Evolutionary conservation across 2,888 invertebrate species (phyloP), one percentile per base, ranked within the genome.

Genomic region (Rhopalosiphum nymphaeae): DNA sequence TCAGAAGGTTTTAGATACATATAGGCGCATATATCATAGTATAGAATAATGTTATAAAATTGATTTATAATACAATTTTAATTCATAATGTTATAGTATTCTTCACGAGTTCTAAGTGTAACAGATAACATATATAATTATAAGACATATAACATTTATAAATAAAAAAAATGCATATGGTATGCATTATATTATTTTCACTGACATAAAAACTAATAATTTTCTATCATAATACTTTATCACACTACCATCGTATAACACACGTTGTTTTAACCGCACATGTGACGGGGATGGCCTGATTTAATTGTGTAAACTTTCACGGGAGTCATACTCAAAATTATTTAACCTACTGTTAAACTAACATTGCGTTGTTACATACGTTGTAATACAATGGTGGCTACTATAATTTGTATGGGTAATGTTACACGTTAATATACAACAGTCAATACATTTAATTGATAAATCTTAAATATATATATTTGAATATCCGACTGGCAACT

Each of bases 271-370:
- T 78, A 36, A 78, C 78, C 78, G 78, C 78, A 78, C 78, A 78
- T 42, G 36, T 36, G 78, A 78, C 36, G 36, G 36, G 9, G 9
- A 21, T 21, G 21, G 44, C 1, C 26, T 29, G 86, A 86, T 49
- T 46, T 29, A 46, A 49, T 46, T 86, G 86, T 49, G 86, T 16
- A 86, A 49, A 49, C 86, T 86, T 86, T 86, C 86, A 86, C 86
- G n/a, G n/a, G 16, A 5, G 13, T 86, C 13, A 29, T 13, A 21
- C 9, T 21, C 78, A 21, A 36, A 78, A 36, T 3, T 21, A 78
- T 78, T 36, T 78, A 78, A 78, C 78, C 78, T 21, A 78, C 78
- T 78, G 78, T 21, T 46, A 46, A 9, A 36, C 21, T 9, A 7
- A 21, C 2, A 21, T 78, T 21, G 36, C 0, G 21, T 36, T 36